Conservation (phyloP, 2,113 vertebrate species). For the Mesitornis unicolor region DNA sequence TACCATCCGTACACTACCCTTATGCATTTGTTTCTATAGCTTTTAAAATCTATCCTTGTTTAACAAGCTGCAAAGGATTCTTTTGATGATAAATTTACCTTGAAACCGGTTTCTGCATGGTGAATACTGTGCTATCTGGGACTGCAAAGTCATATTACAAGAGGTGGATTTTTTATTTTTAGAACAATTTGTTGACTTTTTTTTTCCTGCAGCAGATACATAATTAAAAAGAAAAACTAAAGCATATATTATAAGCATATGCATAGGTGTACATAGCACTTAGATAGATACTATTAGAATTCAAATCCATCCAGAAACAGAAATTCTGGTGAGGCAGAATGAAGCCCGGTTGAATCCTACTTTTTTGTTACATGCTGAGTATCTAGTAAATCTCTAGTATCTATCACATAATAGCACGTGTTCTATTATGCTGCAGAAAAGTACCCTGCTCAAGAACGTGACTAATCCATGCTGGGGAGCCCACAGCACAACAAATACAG, state of each 20-base stretch:
- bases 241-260: not conserved
- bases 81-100: constrained; percentile 18
- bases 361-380: not conserved
- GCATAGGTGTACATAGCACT: not conserved
- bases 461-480: not conserved
- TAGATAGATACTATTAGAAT: not conserved
- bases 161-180: not conserved
- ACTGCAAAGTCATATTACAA: not conserved
- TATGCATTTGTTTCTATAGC: not conserved
- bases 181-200: not conserved
- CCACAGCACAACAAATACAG: not conserved
- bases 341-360: not conserved
- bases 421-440: not conserved
- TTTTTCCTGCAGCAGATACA: not conserved
- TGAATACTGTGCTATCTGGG: not conserved
- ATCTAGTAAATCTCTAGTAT: not conserved
- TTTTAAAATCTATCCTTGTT: not conserved
- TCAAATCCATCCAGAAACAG: not conserved
- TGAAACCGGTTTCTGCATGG: not conserved
- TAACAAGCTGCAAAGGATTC: not conserved
- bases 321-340: not conserved
- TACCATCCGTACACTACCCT: not conserved
- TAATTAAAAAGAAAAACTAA: not conserved
- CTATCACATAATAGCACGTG: not conserved
- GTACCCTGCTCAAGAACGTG: not conserved